Evolutionary conservation across 2,113 vertebrate genomes (phyloP).

Genomic region (Todiramphus saurophagus): DNA sequence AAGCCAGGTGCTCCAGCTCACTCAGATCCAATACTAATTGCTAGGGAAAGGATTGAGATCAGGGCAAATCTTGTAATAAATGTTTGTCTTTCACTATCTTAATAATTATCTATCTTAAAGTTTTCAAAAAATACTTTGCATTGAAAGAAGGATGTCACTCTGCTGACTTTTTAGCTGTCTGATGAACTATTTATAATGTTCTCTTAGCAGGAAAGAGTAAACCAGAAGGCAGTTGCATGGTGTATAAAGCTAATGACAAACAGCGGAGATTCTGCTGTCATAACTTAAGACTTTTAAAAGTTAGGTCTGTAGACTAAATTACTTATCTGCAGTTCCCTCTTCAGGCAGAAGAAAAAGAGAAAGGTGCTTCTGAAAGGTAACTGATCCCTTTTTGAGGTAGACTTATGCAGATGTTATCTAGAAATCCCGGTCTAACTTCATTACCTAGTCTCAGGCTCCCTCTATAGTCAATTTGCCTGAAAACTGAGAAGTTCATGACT

Average conservation of each 20-base stretch:
- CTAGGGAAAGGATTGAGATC: background rate
- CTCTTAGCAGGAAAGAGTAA: background rate
- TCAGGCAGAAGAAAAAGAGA: background rate
- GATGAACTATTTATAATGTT: accelerated
- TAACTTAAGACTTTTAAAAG: background rate
- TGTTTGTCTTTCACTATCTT: background rate
- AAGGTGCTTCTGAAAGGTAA: background rate
- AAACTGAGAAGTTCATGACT: background rate
- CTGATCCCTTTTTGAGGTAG: background rate
- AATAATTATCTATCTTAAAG: background rate
- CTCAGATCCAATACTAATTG: background rate
- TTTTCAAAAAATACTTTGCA: background rate
- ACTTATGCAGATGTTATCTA: background rate
- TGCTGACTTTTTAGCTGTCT: background rate
- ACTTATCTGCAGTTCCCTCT: background rate
- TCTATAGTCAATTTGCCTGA: background rate
- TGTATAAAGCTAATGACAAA: background rate
- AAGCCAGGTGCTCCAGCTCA: background rate
- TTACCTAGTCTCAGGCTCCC: background rate
- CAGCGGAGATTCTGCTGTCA: background rate
- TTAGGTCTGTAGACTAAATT: background rate
- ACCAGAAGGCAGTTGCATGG: background rate
- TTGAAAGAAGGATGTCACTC: background rate
- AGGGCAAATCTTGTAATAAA: background rate
- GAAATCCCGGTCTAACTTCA: background rate